Evolutionary conservation across 2,113 vertebrate genomes (phyloP), one percentile per base, ranked within the genome.

Genomic region (Hippocampus zosterae): DNA sequence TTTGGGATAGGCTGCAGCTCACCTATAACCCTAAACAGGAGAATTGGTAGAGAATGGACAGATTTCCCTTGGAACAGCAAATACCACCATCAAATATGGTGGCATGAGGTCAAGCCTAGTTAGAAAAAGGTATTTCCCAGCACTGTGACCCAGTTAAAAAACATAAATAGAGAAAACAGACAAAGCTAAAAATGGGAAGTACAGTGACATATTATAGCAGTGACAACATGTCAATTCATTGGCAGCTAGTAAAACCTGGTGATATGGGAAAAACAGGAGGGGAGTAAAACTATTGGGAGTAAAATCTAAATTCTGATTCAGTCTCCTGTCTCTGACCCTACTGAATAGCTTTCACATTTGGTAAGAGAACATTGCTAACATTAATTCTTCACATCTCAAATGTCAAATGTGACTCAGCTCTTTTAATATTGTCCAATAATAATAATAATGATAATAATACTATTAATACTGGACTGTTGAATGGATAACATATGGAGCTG

Each of bases 171-270:
- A 53, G 33, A 63, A 72, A 72, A 68, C 21, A 65, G 48, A 63
- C 8, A 67, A 41, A 48, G 15, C 53, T 55, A 15, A 46, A 69
- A 69, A 27, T 50, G 33, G 11, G 27, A 53, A 8, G 13, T 23
- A 23, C 12, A n/a, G 48, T 67, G 29, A 67, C 65, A 52, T 67
- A 52, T 52, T 67, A 50, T 50, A 67, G 15, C 27, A 10, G 46
- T 67, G 65, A 67, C 65, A 66, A 66, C 44, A 67, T 52, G 16
- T 53, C 65, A 53, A 40, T 21, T 68, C 46, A 71, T 9, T 68
- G 65, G 57, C 42, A 77, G 70, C 61, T 25, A 15, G 11, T 69
- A 63, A 1, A 53, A 27, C 12, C 61, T 27, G 44, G 50, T 68
- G 10, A 68, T 27, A 52, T 53, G 46, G 65, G 19, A 11, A 61